Evolutionary conservation across 2,888 invertebrate species (phyloP).

Genomic region (Eupelmus urozonus): DNA sequence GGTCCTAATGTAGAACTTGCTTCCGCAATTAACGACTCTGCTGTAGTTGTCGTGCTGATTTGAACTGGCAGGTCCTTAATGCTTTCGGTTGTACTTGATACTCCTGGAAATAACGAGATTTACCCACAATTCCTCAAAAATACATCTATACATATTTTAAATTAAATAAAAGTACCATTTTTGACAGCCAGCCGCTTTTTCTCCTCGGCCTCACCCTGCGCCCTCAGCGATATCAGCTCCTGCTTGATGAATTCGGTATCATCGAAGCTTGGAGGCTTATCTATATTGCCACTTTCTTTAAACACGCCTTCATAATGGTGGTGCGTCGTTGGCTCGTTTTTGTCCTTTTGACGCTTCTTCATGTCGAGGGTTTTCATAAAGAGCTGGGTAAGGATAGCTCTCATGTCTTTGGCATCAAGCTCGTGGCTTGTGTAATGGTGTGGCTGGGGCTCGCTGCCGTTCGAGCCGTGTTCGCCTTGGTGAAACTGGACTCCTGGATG

Average conservation of each 20-base stretch:
- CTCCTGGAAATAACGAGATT: too few relatives aligned
- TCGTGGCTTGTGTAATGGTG: constrained; percentile 69
- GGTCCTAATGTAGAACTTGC: neutral
- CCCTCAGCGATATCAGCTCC: constrained; percentile 34
- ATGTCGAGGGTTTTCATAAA: constrained; percentile 68
- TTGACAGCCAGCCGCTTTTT: too few relatives aligned
- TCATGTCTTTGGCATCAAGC: constrained; percentile 70
- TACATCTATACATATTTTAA: neutral
- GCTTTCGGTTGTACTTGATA: too few relatives aligned
- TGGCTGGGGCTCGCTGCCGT: constrained; percentile 50
- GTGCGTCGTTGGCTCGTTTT: constrained; percentile 50
- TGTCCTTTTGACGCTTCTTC: constrained; percentile 68
- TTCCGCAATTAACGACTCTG: neutral
- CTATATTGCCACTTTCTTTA: constrained; percentile 69
- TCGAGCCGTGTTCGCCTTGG: constrained; percentile 69
- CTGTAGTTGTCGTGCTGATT: neutral
- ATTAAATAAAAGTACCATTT: neutral
- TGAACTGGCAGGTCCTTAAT: too few relatives aligned
- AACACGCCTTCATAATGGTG: constrained; percentile 71
- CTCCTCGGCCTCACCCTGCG: neutral
- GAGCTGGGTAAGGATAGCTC: constrained; percentile 69
- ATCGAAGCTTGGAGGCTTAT: constrained; percentile 65
- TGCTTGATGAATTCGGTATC: constrained; percentile 54
- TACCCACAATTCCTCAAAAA: too few relatives aligned
- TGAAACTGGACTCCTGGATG: constrained; percentile 82